phyloP scores from a whole-genome alignment of 2,797 vertebrate species.

The Coregonus suidteri region DNA sequence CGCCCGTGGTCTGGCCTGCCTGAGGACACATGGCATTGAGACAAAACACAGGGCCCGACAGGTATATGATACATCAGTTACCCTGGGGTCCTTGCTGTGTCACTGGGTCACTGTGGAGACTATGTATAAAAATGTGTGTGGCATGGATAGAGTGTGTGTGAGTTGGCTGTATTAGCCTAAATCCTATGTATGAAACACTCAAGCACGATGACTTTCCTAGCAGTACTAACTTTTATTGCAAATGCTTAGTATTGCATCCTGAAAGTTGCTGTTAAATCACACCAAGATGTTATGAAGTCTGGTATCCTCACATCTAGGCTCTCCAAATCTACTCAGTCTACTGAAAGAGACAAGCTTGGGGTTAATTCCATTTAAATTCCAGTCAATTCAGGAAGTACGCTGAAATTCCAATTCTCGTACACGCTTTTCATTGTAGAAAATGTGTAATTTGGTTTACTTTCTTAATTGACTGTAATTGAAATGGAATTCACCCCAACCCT shows the following conservation, averaged over 20 bases:
- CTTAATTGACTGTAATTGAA: too few relatives aligned
- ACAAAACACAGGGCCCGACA: slow-evolving; percentile 93
- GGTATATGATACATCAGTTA: slow-evolving; percentile 77
- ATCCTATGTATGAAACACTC: slow-evolving; percentile 22
- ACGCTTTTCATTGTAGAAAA: too few relatives aligned
- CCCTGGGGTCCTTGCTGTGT: slow-evolving; percentile 28
- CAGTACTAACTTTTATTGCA: slow-evolving; percentile 17
- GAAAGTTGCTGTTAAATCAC: slow-evolving; percentile 42
- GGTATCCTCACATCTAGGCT: not conserved
- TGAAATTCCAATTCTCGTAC: too few relatives aligned
- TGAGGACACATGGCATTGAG: slow-evolving; percentile 88
- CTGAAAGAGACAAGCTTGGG: not conserved
- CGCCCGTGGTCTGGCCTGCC: slow-evolving; percentile 88
- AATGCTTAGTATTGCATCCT: not conserved
- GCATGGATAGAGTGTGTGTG: not conserved
- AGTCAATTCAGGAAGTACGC: too few relatives aligned
- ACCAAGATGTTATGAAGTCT: slow-evolving; percentile 27
- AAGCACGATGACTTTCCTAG: slow-evolving; percentile 19
- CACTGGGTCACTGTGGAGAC: not conserved
- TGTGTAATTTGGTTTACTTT: too few relatives aligned
- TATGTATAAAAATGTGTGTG: too few relatives aligned
- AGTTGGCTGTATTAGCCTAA: not conserved
- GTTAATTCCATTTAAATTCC: too few relatives aligned
- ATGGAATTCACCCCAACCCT: too few relatives aligned
- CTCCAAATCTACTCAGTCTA: not conserved